Base-by-base conservation (phyloP, 1,140 invertebrate species). In the Drosophila elegans region DNA sequence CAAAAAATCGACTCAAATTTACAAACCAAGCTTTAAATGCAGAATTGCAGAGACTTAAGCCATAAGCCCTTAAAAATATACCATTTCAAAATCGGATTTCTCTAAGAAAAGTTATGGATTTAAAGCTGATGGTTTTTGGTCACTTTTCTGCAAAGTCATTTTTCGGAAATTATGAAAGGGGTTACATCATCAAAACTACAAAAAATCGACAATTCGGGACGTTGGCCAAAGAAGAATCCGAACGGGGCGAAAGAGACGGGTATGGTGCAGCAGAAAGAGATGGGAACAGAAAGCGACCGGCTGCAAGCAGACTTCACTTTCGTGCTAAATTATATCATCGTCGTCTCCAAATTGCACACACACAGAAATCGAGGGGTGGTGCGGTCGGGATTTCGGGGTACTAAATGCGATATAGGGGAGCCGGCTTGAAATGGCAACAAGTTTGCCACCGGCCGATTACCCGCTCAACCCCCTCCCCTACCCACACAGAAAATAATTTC, bases 321-420 rank as follows among this genome's bases (percentile, higher is more conserved):
- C 83, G 79, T 83, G 79, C 83, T 83, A 86, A 86, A 86, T 86
- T 86, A 86, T 86, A 86, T 86, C 83, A 86, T 88, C 83, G 71
- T 67, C 77, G 68, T 74, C 68, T 81, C 80, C 80, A 83, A 83
- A 83, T 79, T 83, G 80, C 80, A 68, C 38, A 45, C 53, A 73
- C 44, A 71, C 54, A 59, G 41, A 42, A 45, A 32, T 53, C 42
- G 21, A 54, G 21, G 42, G 46, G 32, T 16, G 72, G 38, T 16
- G 64, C 16, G 32, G 56, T 39, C 25, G 41, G 66, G 34, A 9
- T 34, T 10, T 25, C 25, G 49, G 29, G 66, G 76, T 56, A 27
- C 73, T 69, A 68, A 66, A 81, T 73, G 55, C 44, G 66, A 69
- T 54, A 74, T 48, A 61, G 81, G 73, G 73, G 68, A 64, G 60